Evolutionary conservation across 35 echinoderm and acorn worm genomes (phyloP).

Genomic region (Nesometra sesokonis): DNA sequence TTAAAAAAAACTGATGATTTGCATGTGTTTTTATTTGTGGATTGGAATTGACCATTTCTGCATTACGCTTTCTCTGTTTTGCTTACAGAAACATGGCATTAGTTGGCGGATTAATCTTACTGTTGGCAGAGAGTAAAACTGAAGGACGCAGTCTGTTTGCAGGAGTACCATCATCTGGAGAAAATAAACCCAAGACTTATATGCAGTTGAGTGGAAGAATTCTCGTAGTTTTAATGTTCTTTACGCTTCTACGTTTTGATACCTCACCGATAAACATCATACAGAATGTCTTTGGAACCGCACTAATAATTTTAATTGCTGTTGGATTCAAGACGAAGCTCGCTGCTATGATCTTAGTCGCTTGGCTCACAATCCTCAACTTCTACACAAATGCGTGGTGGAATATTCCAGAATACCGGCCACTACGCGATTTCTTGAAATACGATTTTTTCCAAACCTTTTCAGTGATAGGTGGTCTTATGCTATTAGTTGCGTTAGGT

Average conservation of each 20-base stretch:
- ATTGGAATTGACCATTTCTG: too few relatives aligned
- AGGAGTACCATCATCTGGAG: constrained; percentile 73
- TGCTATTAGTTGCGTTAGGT: constrained; percentile 80
- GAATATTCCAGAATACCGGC: constrained; percentile 89
- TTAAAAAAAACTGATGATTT: too few relatives aligned
- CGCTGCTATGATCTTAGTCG: constrained; percentile 73
- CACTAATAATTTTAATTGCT: constrained; percentile 81
- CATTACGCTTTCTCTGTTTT: neutral
- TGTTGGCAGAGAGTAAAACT: constrained; percentile 75
- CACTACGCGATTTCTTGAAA: constrained; percentile 97
- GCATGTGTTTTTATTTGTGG: too few relatives aligned
- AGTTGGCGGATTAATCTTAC: constrained; percentile 76
- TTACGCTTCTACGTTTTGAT: constrained; percentile 94
- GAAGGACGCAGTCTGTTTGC: constrained; percentile 95
- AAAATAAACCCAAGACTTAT: constrained; percentile 97
- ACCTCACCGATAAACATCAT: constrained; percentile 58
- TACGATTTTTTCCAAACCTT: constrained; percentile 99
- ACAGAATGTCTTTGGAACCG: constrained; percentile 78
- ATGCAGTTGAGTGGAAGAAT: constrained; percentile 95
- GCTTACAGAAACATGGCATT: constrained; percentile 75
- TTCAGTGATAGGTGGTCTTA: constrained; percentile 82
- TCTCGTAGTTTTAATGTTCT: constrained; percentile 96
- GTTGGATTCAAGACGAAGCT: constrained; percentile 98
- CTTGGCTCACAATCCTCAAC: constrained; percentile 90
- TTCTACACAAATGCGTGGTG: constrained; percentile 99